phyloP scores from a whole-genome alignment of 1,140 invertebrate genomes.

The Sinella curviseta region DNA sequence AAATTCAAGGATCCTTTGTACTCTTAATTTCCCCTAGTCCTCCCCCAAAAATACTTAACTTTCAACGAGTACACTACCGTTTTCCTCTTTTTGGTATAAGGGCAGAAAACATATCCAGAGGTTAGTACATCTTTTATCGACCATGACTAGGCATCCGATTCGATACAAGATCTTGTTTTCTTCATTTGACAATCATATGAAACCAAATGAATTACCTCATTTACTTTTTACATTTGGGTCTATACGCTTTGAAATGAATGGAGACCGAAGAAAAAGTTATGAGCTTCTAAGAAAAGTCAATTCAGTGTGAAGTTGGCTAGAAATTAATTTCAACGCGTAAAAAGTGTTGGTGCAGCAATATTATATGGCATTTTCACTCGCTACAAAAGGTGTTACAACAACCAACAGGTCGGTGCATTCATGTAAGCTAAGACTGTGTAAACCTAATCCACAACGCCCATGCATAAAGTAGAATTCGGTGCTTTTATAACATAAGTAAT shows the following conservation, averaged over 20 bases:
- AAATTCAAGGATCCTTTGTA: not conserved
- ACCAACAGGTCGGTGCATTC: no score
- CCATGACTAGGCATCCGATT: no score
- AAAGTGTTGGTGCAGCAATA: not conserved
- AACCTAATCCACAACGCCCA: no score
- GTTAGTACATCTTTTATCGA: no score
- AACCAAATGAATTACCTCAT: not conserved
- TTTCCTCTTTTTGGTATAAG: no score
- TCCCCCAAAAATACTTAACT: no score
- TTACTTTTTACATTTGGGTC: not conserved
- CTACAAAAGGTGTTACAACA: no score
- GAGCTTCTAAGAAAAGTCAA: not conserved
- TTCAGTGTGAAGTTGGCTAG: conserved; percentile 5
- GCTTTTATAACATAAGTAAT: no score
- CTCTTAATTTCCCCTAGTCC: not conserved
- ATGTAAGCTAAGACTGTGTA: no score
- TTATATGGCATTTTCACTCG: no score
- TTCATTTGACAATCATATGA: not conserved
- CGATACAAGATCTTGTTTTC: not conserved
- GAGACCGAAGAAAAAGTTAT: not conserved
- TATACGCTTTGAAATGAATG: conserved; percentile 13
- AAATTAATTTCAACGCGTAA: not conserved
- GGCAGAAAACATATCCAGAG: no score
- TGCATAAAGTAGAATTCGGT: no score
- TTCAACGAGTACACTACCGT: not conserved